Evolutionary conservation across 2,888 invertebrate genomes (phyloP).

Genomic region (Trichopria drosophilae): DNA sequence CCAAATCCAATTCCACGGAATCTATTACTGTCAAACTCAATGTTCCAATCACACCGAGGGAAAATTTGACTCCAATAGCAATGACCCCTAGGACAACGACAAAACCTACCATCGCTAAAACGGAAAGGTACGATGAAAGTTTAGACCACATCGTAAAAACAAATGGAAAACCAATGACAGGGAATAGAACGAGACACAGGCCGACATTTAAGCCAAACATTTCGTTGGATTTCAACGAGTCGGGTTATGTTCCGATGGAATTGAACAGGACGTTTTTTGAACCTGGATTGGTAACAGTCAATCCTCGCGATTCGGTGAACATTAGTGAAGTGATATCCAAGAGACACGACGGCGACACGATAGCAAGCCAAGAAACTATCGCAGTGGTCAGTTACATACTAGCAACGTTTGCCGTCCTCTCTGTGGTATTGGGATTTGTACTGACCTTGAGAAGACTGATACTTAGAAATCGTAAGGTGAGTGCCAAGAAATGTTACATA

Average conservation of each 20-base stretch:
- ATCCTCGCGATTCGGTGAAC: slow-evolving; percentile 48
- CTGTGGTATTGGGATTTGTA: slow-evolving; percentile 57
- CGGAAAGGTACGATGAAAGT: no score
- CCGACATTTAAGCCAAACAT: slow-evolving; percentile 43
- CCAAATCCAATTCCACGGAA: no score
- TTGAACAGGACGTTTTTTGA: slow-evolving; percentile 44
- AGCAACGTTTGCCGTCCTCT: slow-evolving; percentile 58
- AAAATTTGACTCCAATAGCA: no score
- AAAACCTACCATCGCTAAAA: no score
- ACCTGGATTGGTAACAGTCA: slow-evolving; percentile 44
- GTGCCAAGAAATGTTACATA: slow-evolving; percentile 24
- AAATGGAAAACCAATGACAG: no score
- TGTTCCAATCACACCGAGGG: no score
- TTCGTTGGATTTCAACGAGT: slow-evolving; percentile 44
- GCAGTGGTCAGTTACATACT: slow-evolving; percentile 57
- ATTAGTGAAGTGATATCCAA: slow-evolving; percentile 55
- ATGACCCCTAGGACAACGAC: no score
- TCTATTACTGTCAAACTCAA: no score
- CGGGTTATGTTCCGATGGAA: slow-evolving; percentile 45
- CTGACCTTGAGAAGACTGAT: slow-evolving; percentile 58
- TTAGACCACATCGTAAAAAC: no score
- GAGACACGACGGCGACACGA: slow-evolving; percentile 52
- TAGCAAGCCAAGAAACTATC: slow-evolving; percentile 55
- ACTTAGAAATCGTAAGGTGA: slow-evolving; percentile 58
- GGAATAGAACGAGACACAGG: slow-evolving; percentile 43